These are phyloP conservation scores for Meganola albula DNA, from an alignment of 2,888 invertebrate genomes.

Conservation along the genomic window DNA sequence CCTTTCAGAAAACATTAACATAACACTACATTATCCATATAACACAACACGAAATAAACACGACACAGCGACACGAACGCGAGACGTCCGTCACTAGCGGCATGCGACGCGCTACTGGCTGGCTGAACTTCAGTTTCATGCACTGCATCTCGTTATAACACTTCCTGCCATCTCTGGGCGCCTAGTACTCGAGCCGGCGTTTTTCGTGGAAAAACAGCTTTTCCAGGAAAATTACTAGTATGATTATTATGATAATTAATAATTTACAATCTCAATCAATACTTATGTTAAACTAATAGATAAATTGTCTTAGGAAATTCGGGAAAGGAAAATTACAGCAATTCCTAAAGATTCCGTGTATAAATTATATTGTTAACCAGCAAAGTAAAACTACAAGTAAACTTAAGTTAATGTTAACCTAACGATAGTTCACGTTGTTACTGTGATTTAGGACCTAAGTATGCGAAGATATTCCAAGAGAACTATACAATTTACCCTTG, in stretches of 20 bases:
- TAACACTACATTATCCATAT: conserved; percentile 22
- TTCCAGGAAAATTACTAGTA: conserved; percentile 30
- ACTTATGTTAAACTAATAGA: too few species aligned
- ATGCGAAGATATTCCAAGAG: too few species aligned
- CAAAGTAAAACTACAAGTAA: too few species aligned
- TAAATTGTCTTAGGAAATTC: too few species aligned
- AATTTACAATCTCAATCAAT: too few species aligned
- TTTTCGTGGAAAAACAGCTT: conserved; percentile 33
- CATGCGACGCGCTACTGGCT: conserved; percentile 59
- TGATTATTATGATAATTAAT: conserved; percentile 7
- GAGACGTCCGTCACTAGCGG: conserved; percentile 47
- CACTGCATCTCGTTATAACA: conserved; percentile 52
- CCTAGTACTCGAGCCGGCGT: conserved; percentile 45
- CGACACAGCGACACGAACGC: conserved; percentile 20
- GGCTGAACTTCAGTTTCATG: conserved; percentile 38
- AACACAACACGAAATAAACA: conserved; percentile 32
- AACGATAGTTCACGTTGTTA: too few species aligned
- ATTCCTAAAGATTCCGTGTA: too few species aligned
- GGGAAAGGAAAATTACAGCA: too few species aligned
- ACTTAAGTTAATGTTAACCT: too few species aligned
- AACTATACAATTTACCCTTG: too few species aligned
- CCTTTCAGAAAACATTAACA: conserved; percentile 31
- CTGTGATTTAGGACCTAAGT: too few species aligned
- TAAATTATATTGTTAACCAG: too few species aligned
- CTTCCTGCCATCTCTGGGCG: conserved; percentile 39